Evolutionary conservation across 2,113 vertebrate species (phyloP).

Genomic region (Chamaea fasciata): DNA sequence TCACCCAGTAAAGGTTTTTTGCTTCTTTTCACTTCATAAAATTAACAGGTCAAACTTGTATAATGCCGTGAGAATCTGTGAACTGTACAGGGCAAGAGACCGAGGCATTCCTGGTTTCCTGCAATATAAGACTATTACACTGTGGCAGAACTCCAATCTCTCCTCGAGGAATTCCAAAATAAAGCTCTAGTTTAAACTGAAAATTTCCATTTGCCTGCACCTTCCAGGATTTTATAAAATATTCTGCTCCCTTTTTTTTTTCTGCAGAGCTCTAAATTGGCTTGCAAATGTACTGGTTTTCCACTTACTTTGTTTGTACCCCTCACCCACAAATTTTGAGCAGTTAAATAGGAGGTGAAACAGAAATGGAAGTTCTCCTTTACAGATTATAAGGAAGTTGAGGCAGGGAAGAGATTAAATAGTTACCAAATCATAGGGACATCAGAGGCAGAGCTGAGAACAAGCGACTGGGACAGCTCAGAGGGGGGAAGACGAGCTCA

Average conservation of each 20-base stretch:
- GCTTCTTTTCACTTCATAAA: neutral
- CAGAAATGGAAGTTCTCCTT: neutral
- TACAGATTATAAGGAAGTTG: neutral
- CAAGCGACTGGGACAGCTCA: neutral
- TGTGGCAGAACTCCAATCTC: neutral
- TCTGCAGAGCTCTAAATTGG: neutral
- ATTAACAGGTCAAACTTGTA: neutral
- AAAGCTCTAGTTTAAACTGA: neutral
- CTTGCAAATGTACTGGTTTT: neutral
- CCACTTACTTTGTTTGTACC: neutral
- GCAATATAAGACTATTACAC: neutral
- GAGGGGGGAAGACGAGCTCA: neutral
- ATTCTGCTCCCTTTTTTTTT: neutral
- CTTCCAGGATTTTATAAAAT: neutral
- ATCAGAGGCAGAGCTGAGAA: neutral
- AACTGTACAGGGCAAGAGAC: neutral
- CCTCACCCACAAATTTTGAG: neutral
- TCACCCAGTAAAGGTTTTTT: neutral
- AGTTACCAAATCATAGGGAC: conserved; percentile 24
- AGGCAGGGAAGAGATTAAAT: neutral
- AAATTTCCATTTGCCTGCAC: neutral
- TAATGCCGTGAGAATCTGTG: neutral
- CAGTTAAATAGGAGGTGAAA: neutral
- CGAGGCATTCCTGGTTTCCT: neutral
- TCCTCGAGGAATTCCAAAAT: conserved; percentile 24